Percentiles rank a stretch among this genome's conserved stretches.
These are phyloP conservation scores for Sinhomidia bicolor DNA, from an alignment of 2,888 invertebrate species.

Conservation along the genomic window DNA sequence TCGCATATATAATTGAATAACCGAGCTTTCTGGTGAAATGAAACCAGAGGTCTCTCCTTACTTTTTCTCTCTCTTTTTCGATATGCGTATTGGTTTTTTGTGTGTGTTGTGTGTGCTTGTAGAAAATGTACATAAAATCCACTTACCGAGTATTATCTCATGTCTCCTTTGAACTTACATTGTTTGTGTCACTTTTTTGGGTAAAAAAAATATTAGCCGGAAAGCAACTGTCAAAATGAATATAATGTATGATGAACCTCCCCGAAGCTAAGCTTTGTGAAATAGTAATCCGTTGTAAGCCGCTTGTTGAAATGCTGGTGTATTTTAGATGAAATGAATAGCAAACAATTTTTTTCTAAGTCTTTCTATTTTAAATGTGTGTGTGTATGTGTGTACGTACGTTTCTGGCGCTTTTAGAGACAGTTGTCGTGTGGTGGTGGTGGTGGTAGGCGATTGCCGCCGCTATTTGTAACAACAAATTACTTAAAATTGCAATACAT, in stretches of 20 bases:
- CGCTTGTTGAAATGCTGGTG: conserved; percentile 5
- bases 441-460: neutral
- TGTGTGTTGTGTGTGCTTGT: no score
- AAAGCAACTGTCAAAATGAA: conserved; percentile 6
- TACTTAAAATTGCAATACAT: no score
- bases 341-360: neutral
- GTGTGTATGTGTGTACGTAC: neutral
- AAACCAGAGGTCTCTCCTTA: no score
- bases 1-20: no score
- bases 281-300: neutral
- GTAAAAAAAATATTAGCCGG: neutral
- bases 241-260: neutral
- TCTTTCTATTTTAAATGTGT: neutral
- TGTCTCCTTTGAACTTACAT: neutral
- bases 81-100: no score
- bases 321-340: conserved; percentile 14
- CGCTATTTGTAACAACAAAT: no score
- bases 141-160: neutral
- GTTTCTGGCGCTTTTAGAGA: neutral
- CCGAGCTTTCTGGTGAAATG: neutral
- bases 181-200: neutral
- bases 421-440: neutral
- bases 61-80: no score
- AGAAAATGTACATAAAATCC: neutral
- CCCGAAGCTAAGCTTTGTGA: neutral